Percentiles rank a stretch among this genome's conserved stretches.
These are phyloP conservation scores for Theocolax elegans DNA, from an alignment of 1,140 invertebrate species.

Conservation along the genomic window DNA sequence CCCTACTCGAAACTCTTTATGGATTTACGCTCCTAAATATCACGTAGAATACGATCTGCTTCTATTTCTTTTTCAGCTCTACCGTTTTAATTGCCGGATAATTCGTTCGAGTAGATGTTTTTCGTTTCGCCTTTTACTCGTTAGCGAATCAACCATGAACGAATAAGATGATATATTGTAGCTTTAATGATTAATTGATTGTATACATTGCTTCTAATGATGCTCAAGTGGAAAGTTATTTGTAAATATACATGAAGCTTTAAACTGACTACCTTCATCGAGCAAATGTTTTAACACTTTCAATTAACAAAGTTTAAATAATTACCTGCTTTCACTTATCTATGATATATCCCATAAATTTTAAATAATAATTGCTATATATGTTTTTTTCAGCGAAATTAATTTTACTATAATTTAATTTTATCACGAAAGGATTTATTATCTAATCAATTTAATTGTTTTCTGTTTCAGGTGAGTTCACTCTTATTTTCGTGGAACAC, in stretches of 20 bases:
- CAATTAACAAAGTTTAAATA: no score
- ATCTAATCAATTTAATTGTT: not conserved
- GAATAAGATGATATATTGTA: slow-evolving; percentile 10
- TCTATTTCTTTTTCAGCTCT: slow-evolving; percentile 12
- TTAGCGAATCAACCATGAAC: not conserved
- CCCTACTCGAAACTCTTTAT: no score
- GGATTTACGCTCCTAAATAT: not conserved
- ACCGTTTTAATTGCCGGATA: slow-evolving; percentile 19
- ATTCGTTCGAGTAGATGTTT: not conserved
- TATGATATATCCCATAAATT: no score
- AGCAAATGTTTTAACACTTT: no score
- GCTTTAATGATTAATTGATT: slow-evolving; percentile 27
- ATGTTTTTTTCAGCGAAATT: no score
- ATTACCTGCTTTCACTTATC: no score
- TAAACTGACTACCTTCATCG: no score
- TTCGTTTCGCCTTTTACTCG: not conserved
- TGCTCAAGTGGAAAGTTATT: not conserved
- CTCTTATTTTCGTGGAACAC: not conserved
- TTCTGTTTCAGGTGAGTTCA: slow-evolving; percentile 33
- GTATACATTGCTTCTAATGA: not conserved
- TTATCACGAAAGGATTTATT: no score
- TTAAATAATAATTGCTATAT: no score
- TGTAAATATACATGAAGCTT: no score
- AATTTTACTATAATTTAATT: no score
- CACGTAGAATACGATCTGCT: slow-evolving; percentile 4